Percentiles rank a stretch among this genome's conserved stretches.
phyloP scores from a whole-genome alignment of 64 coral and sea anemone species.

The Actinia equina region DNA sequence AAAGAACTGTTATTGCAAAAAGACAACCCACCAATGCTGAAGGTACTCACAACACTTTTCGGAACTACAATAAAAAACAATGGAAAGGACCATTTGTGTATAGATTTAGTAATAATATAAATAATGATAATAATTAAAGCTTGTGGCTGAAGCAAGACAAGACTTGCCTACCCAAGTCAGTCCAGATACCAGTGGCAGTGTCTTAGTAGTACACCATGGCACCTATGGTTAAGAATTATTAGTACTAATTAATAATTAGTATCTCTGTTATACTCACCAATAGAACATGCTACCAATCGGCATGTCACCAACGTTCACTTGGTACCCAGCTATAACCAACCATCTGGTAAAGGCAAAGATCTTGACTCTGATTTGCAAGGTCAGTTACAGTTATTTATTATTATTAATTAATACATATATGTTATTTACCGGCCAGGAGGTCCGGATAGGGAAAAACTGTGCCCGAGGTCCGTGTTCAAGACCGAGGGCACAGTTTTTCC shows the following conservation, averaged over 20 bases:
- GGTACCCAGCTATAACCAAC: conserved; percentile 23
- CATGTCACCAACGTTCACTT: conserved; percentile 18
- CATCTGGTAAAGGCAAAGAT: conserved; percentile 21
- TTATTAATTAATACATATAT: not conserved
- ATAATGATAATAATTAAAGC: too few species aligned
- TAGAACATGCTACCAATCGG: not conserved
- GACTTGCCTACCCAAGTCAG: too few species aligned
- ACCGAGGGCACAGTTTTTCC: too few species aligned
- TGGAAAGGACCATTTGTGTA: not conserved
- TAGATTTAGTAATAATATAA: too few species aligned
- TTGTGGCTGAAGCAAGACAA: too few species aligned
- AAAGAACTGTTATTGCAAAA: not conserved
- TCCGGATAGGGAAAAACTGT: too few species aligned
- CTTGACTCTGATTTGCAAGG: not conserved
- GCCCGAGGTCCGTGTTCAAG: too few species aligned
- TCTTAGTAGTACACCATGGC: too few species aligned
- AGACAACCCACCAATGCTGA: not conserved
- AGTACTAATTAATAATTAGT: not conserved
- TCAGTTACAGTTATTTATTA: not conserved
- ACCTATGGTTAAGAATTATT: not conserved
- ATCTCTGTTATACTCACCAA: not conserved
- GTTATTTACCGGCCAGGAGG: too few species aligned
- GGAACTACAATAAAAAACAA: too few species aligned
- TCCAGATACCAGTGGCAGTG: too few species aligned
- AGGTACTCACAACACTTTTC: not conserved